phyloP scores from a whole-genome alignment of 2,888 invertebrate genomes.

The Plebejus argus region DNA sequence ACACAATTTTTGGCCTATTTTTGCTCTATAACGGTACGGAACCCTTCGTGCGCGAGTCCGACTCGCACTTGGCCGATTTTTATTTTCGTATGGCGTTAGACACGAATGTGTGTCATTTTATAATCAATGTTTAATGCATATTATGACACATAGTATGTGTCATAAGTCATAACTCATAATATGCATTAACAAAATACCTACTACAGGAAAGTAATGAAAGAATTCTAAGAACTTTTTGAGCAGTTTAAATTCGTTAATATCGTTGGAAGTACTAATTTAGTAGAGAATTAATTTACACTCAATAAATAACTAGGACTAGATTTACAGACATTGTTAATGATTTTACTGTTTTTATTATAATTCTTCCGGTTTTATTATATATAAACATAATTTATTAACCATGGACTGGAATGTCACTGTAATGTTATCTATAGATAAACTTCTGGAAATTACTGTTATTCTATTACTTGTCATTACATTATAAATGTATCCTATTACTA shows the following conservation, averaged over 20 bases:
- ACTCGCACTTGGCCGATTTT: too few relatives aligned
- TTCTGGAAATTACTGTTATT: neutral
- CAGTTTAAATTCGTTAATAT: conserved; percentile 19
- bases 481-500: neutral
- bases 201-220: neutral
- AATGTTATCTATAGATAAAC: neutral
- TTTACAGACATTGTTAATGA: neutral
- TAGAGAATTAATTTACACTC: neutral
- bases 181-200: neutral
- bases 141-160: too few relatives aligned
- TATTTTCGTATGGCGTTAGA: too few relatives aligned
- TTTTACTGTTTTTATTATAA: neutral
- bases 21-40: too few relatives aligned
- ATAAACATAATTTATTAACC: neutral
- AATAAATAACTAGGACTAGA: conserved; percentile 21
- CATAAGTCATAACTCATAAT: too few relatives aligned
- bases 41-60: too few relatives aligned
- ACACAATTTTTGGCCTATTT: too few relatives aligned
- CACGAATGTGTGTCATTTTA: too few relatives aligned
- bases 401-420: neutral
- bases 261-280: conserved; percentile 7
- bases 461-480: neutral
- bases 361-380: neutral
- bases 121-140: too few relatives aligned
- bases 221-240: neutral